Base-by-base conservation (phyloP, 2,797 vertebrate genomes). In the Phalanger gymnotis region DNA sequence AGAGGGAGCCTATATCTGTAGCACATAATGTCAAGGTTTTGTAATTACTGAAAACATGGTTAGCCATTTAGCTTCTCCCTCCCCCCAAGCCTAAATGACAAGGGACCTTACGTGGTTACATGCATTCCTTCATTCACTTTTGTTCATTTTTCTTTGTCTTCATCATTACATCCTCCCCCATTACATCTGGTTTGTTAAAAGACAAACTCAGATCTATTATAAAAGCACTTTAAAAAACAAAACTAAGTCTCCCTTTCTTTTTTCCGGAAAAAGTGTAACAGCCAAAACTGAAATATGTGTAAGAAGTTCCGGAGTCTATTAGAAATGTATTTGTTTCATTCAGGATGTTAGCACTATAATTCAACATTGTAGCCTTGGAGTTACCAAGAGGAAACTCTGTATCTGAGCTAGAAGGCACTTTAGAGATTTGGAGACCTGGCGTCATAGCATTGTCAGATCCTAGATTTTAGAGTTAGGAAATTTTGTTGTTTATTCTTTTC, bases 1-100 rank as follows among this genome's bases (percentile, higher is more conserved):
- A 96, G 96, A 94, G 54, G 53, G 54, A 97, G 91, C 93, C n/a
- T 90, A 56, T n/a, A 54, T 27, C 12, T 31, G 92, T 53, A 73
- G 19, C 34, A 54, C 40, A 56, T n/a, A 54, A 96, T 53, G 54
- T 66, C 66, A 96, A 87, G 54, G 30, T 91, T 94, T 95, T 92
- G 90, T 54, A 81, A 14, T 94, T 90, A 90, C 61, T 96, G 47
- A 92, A 51, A 93, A 94, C 73, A 87, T 56, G 93, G 54, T 52
- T 95, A 31, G 53, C 55, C 87, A 92, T 93, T 47, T 47, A 47
- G 40, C 22, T 53, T 94, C 93, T 94, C 93, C 93, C 73, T 61
- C 22, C 52, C 52, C 95, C 4, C 6, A 6, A 92, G 54, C 66
- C 90, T 51, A 81, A 53, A 14, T 61, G 94, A 56, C 87, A 92